A percentile compares a stretch with the other conserved stretches of the same genome.
Conservation (phyloP, 2,797 vertebrate species). For the Myripristis murdjan region DNA sequence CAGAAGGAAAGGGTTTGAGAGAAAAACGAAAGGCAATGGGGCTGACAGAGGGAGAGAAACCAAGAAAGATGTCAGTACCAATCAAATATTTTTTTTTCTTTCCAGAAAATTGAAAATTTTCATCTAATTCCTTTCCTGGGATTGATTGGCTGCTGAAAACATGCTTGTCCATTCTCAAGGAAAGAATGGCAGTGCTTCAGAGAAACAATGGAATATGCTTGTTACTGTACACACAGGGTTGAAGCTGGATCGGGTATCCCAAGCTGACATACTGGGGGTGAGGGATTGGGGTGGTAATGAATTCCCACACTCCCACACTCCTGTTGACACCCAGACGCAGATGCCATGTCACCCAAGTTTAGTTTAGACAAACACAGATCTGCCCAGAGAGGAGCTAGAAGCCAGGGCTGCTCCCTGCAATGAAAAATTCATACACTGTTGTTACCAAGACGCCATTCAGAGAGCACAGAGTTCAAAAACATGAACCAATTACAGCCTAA, state of each 20-base stretch:
- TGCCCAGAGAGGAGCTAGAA: conserved; percentile 70
- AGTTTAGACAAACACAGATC: conserved; percentile 92
- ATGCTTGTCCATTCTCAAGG: background rate
- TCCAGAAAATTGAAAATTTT: conserved; percentile 20
- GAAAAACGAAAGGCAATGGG: conserved; percentile 40
- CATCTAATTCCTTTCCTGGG: conserved; percentile 28
- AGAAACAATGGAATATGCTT: conserved; percentile 25
- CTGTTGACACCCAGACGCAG: conserved; percentile 79
- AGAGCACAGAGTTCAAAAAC: conserved; percentile 93
- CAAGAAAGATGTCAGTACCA: conserved; percentile 25
- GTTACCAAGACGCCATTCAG: conserved; percentile 91
- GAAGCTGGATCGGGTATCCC: conserved; percentile 39
- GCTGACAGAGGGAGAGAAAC: conserved; percentile 41
- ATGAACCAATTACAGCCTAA: conserved; percentile 94
- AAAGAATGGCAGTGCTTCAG: conserved; percentile 21
- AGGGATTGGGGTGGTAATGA: conserved; percentile 86
- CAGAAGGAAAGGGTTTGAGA: conserved; percentile 38
- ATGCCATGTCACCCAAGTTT: conserved; percentile 94
- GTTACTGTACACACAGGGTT: conserved; percentile 16
- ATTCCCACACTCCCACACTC: conserved; percentile 90
- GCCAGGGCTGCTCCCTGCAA: conserved; percentile 86
- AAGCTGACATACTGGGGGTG: conserved; percentile 80
- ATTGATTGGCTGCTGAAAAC: background rate
- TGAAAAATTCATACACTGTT: conserved; percentile 93
- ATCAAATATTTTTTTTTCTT: conserved; percentile 20